These are phyloP conservation scores for Teleiodes luculella DNA, from an alignment of 2,888 invertebrate species.

Conservation along the genomic window DNA sequence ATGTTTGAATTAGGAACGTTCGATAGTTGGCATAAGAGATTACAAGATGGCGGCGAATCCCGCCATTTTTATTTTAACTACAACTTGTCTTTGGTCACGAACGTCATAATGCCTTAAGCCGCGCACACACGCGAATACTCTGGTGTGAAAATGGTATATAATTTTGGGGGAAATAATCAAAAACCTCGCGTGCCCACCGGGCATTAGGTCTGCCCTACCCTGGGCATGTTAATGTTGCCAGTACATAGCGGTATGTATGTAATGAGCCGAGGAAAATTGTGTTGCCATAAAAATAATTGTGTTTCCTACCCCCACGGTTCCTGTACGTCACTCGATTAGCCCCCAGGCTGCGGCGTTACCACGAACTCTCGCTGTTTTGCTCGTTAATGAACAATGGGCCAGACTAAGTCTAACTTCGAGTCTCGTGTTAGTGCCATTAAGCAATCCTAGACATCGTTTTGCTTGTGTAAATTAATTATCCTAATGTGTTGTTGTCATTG, in stretches of 20 bases:
- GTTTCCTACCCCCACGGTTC: constrained; percentile 56
- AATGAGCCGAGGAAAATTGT: constrained; percentile 78
- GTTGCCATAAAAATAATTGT: constrained; percentile 78
- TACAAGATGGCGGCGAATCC: constrained; percentile 43
- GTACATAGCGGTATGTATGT: constrained; percentile 69
- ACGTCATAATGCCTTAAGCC: constrained; percentile 50
- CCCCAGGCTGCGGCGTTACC: constrained; percentile 26
- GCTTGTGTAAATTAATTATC: background rate
- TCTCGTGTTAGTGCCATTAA: background rate
- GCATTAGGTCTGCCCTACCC: constrained; percentile 72
- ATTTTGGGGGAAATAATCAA: constrained; percentile 77
- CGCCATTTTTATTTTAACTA: constrained; percentile 32
- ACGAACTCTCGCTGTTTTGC: constrained; percentile 4
- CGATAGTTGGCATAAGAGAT: constrained; percentile 4
- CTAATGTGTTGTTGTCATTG: background rate
- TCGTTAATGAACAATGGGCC: background rate
- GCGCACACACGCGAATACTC: constrained; percentile 51
- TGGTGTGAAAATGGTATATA: constrained; percentile 77
- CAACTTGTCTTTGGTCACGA: constrained; percentile 65
- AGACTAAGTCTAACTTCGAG: background rate
- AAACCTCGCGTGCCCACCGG: constrained; percentile 74
- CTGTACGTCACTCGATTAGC: constrained; percentile 56
- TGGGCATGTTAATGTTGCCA: constrained; percentile 74
- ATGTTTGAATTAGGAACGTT: too few relatives aligned
- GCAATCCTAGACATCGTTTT: background rate